A percentile compares a stretch with the other conserved stretches of the same genome.
Evolutionary conservation across 2,797 vertebrate species (phyloP).

Genomic region (Liparis tanakae): DNA sequence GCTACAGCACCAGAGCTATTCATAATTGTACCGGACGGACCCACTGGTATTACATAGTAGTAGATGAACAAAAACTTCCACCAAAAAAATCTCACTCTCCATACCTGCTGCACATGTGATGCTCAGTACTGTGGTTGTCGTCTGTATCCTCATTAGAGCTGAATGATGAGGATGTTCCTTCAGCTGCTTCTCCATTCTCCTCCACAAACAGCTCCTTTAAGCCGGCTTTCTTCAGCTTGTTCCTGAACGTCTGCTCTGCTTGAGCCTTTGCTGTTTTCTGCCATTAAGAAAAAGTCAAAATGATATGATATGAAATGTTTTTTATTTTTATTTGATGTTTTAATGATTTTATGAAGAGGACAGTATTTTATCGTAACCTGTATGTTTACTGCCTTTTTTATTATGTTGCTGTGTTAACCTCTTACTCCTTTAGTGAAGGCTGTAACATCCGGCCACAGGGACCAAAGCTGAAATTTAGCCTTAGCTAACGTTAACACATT

Average conservation of each 20-base stretch:
- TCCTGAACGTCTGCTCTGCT: constrained; percentile 86
- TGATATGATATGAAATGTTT: no score
- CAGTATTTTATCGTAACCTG: no score
- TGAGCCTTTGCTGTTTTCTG: constrained; percentile 85
- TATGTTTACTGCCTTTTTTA: no score
- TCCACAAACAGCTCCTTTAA: constrained; percentile 90
- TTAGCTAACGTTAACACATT: no score
- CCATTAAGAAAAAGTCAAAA: constrained; percentile 27
- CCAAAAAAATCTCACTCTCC: constrained; percentile 46
- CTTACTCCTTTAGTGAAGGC: no score
- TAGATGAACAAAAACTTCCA: constrained; percentile 51
- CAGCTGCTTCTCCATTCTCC: constrained; percentile 78
- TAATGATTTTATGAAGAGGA: no score
- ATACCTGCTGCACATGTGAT: constrained; percentile 76
- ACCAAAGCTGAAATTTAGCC: no score
- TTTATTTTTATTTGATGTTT: no score
- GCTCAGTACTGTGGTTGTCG: constrained; percentile 51
- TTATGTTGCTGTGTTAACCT: no score
- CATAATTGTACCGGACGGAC: constrained; percentile 73
- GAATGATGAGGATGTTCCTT: constrained; percentile 32
- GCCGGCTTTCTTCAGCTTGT: constrained; percentile 85
- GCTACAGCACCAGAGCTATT: constrained; percentile 66
- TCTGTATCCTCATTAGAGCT: constrained; percentile 49
- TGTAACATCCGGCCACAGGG: no score
- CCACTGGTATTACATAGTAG: constrained; percentile 58